Evolutionary conservation across 2,113 vertebrate species (phyloP).

Genomic region (Hydrolagus affinis): DNA sequence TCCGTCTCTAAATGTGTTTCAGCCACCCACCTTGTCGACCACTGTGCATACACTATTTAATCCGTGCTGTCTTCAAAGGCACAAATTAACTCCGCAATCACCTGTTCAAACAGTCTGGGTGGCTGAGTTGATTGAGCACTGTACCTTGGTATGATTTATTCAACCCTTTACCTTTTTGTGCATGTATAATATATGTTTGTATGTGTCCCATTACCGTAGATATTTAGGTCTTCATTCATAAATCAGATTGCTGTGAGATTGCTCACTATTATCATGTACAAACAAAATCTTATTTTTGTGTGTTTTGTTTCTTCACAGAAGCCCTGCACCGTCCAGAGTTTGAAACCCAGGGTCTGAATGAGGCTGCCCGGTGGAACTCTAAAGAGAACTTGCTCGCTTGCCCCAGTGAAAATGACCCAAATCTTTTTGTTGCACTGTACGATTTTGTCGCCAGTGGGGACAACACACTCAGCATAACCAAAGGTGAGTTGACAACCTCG

Average conservation of each 20-base stretch:
- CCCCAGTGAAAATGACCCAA: constrained; percentile 94
- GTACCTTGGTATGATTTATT: too few relatives aligned
- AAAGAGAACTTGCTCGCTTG: constrained; percentile 94
- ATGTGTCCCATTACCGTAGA: too few relatives aligned
- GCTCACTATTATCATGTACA: neutral
- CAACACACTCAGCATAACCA: constrained; percentile 97
- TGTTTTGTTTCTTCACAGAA: constrained; percentile 53
- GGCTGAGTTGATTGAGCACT: too few relatives aligned
- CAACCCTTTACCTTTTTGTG: too few relatives aligned
- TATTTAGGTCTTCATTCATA: too few relatives aligned
- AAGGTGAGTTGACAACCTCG: constrained; percentile 62
- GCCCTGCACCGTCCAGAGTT: constrained; percentile 93
- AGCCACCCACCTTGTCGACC: too few relatives aligned
- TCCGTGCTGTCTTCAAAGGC: too few relatives aligned
- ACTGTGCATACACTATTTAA: too few relatives aligned
- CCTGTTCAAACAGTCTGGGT: too few relatives aligned
- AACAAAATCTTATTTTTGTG: neutral
- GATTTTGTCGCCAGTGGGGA: constrained; percentile 97
- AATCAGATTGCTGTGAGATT: neutral
- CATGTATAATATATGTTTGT: too few relatives aligned
- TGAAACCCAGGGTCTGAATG: constrained; percentile 81
- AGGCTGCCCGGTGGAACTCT: constrained; percentile 97
- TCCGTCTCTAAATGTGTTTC: too few relatives aligned
- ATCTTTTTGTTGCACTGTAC: constrained; percentile 96
- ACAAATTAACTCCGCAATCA: too few relatives aligned